Evolutionary conservation across 1,140 invertebrate species (phyloP).

Genomic region (Ceratina australensis): DNA sequence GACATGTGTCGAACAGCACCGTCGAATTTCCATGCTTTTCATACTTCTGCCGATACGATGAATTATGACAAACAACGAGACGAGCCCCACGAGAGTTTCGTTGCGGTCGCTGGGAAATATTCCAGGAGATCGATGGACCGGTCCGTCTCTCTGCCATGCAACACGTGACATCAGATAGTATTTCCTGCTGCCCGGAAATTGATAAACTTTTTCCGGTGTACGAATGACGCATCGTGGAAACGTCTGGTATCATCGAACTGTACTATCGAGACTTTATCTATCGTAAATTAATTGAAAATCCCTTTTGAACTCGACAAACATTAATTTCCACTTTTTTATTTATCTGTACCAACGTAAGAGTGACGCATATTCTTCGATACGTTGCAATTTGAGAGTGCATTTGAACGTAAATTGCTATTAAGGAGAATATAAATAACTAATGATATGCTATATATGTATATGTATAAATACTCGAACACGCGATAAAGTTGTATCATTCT

Average conservation of each 20-base stretch:
- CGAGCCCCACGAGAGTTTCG: slow-evolving; percentile 24
- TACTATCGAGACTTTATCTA: neutral
- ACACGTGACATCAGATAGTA: slow-evolving; percentile 33
- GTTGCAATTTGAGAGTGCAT: too few relatives aligned
- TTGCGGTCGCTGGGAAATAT: slow-evolving; percentile 18
- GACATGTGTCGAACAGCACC: slow-evolving; percentile 60
- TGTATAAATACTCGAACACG: neutral
- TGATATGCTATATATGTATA: neutral
- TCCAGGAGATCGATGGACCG: slow-evolving; percentile 54
- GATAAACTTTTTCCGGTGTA: slow-evolving; percentile 45
- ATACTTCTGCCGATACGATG: neutral
- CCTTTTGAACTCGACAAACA: too few relatives aligned
- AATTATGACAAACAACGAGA: slow-evolving; percentile 62
- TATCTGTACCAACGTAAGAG: too few relatives aligned
- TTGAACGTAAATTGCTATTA: too few relatives aligned
- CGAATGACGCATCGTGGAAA: neutral
- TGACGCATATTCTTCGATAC: too few relatives aligned
- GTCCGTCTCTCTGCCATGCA: neutral
- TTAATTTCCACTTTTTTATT: too few relatives aligned
- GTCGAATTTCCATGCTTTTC: slow-evolving; percentile 28
- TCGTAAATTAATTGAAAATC: too few relatives aligned
- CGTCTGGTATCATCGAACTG: neutral
- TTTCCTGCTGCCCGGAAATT: slow-evolving; percentile 22
- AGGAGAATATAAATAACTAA: neutral
- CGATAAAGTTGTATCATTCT: neutral